phyloP scores from a whole-genome alignment of 2,113 vertebrate genomes.

The Hepsetus odoe region DNA sequence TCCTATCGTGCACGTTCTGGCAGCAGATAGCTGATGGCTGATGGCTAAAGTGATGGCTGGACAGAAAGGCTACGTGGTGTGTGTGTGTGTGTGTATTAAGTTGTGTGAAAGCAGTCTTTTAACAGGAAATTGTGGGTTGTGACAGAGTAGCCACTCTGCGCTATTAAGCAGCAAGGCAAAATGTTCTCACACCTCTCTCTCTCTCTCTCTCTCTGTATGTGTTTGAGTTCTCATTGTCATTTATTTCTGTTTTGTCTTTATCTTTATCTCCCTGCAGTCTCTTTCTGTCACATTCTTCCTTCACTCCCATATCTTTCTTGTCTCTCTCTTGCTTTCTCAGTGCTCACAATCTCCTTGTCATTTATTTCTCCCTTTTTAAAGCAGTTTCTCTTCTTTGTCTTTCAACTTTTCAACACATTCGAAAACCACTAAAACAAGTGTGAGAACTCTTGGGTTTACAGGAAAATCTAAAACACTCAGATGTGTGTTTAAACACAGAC shows the following conservation, averaged over 20 bases:
- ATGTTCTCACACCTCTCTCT: not conserved
- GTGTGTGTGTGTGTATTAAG: constrained; percentile 59
- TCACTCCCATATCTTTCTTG: not conserved
- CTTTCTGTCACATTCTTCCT: not conserved
- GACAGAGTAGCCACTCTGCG: constrained; percentile 33
- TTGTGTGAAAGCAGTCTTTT: constrained; percentile 59
- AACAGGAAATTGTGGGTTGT: constrained; percentile 52
- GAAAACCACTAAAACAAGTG: not conserved
- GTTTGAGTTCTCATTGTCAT: not conserved
- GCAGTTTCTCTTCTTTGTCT: not conserved
- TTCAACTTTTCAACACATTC: not conserved
- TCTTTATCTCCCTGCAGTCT: not conserved
- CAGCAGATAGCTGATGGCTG: not conserved
- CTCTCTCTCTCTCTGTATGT: not conserved
- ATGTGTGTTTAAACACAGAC: not conserved
- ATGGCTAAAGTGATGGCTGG: not conserved
- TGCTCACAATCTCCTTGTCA: not conserved
- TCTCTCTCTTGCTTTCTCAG: not conserved
- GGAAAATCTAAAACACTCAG: not conserved
- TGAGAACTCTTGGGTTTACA: not conserved
- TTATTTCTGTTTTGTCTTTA: not conserved
- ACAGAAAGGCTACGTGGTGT: not conserved
- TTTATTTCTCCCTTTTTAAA: not conserved
- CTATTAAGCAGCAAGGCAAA: constrained; percentile 6
- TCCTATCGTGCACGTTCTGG: constrained; percentile 1